Base-by-base conservation (phyloP, 2,797 vertebrate genomes). In the Danio choprae region DNA sequence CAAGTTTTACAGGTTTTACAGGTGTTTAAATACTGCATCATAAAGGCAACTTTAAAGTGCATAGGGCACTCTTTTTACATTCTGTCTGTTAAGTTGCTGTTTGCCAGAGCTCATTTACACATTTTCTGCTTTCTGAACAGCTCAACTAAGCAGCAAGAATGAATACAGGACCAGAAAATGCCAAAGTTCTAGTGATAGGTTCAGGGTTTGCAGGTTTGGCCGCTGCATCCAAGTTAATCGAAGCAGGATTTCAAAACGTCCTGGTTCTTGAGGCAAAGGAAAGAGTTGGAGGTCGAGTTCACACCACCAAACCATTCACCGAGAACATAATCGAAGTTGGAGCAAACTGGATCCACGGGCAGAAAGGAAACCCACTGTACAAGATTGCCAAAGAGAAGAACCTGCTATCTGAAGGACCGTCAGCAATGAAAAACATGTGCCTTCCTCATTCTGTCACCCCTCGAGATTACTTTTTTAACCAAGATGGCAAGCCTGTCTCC, bases 291-390 rank as follows among this genome's bases (percentile, higher is more conserved):
- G 90, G 90, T 44, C 81, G 90, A 40, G 80, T 86, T 10, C 78
- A 83, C 75, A 90, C 90, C 2, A 84, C 74, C n/a, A 88, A 81
- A 82, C 86, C 90, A 2, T 91, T 91, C 56, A 88, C 83, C 3
- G 40, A 85, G 40, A 81, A 88, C 36, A 74, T 89, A 0, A 86
- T 91, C 20, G 90, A 91, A 73, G 22, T 91, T 55, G 90, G 90
- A 2, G 90, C 90, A 2, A 90, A 89, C 59, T 91, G 90, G 90
- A 89, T 91, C 53, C 90, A 91, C 12, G 90, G 90, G 5, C 88
- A 84, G 41, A 80, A 84, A 29, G 84, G 85, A 20, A 91, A 91
- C 71, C 90, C 90, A 0, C 59, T 91, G 12, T 91, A 83, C 71
- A 58, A 82, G 13, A 70, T 90, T 69, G 90, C 90, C 22, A 86